Conservation (phyloP, 2,797 vertebrate species). For the Darevskia mixta region DNA sequence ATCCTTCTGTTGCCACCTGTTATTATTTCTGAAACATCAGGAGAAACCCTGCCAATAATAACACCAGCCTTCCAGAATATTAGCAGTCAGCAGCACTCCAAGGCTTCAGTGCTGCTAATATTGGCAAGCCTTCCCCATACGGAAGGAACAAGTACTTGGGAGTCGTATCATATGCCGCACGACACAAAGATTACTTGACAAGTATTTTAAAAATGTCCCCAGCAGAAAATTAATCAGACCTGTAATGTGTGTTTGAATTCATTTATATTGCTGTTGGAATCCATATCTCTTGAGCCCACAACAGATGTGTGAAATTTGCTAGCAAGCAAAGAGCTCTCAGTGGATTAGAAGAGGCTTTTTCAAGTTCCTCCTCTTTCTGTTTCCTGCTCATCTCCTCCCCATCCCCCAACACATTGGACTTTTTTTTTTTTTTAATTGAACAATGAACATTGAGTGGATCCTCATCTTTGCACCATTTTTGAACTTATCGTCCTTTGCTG, state of each 20-base stretch:
- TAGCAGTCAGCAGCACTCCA: neutral
- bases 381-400: neutral
- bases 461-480: neutral
- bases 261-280: slow-evolving; percentile 48
- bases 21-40: neutral
- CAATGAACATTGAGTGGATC: neutral
- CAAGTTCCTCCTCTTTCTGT: neutral
- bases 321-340: slow-evolving; percentile 22
- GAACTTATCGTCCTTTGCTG: neutral
- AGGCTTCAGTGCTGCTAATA: slow-evolving; percentile 17
- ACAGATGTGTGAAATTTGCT: slow-evolving; percentile 35
- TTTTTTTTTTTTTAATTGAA: neutral
- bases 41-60: neutral
- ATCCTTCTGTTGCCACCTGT: slow-evolving; percentile 17
- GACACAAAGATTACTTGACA: slow-evolving; percentile 31
- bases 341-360: slow-evolving; percentile 19
- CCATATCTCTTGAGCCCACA: slow-evolving; percentile 40
- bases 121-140: neutral
- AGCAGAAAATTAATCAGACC: slow-evolving; percentile 53
- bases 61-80: slow-evolving; percentile 17
- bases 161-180: neutral
- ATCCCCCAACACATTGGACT: too few relatives aligned
- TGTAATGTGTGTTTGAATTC: slow-evolving; percentile 48
- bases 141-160: neutral
- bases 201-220: slow-evolving; percentile 51